Percentiles rank a stretch among this genome's conserved stretches.
These are phyloP conservation scores for Gallinago paraguaiae DNA, from an alignment of 2,113 vertebrate genomes.

Conservation along the genomic window DNA sequence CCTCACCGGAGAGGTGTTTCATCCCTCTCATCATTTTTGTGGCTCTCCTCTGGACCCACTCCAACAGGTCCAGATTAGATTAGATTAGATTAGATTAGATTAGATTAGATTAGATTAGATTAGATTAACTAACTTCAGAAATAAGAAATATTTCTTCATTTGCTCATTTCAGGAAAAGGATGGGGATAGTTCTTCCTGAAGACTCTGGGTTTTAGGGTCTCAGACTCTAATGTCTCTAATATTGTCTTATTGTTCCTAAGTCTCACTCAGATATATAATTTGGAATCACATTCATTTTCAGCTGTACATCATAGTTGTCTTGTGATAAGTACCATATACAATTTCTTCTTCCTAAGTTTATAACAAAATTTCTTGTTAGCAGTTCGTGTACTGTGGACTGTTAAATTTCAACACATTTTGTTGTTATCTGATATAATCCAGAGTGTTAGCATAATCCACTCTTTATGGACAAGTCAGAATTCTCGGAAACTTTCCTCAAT, in stretches of 20 bases:
- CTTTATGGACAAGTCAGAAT: not conserved
- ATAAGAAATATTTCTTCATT: not conserved
- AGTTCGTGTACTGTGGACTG: not conserved
- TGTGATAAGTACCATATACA: not conserved
- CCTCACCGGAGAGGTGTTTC: not conserved
- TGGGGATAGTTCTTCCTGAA: not conserved
- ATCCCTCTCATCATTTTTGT: not conserved
- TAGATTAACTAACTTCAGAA: not conserved
- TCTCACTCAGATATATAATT: not conserved
- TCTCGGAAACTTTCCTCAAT: not conserved
- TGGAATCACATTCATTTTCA: not conserved
- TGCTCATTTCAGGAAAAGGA: not conserved
- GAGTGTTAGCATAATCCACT: not conserved
- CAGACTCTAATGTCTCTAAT: fast-evolving
- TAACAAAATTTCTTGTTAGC: not conserved
- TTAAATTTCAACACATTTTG: not conserved
- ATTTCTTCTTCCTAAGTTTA: not conserved
- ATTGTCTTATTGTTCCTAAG: not conserved
- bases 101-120: not conserved
- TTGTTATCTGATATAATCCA: not conserved
- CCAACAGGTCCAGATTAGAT: not conserved
- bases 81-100: too few relatives aligned
- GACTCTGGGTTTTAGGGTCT: not conserved
- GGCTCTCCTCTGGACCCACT: not conserved
- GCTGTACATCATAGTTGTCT: not conserved